Evolutionary conservation across 1,140 invertebrate species (phyloP), one percentile per base, ranked within the genome.

Genomic region (Eueides isabella): DNA sequence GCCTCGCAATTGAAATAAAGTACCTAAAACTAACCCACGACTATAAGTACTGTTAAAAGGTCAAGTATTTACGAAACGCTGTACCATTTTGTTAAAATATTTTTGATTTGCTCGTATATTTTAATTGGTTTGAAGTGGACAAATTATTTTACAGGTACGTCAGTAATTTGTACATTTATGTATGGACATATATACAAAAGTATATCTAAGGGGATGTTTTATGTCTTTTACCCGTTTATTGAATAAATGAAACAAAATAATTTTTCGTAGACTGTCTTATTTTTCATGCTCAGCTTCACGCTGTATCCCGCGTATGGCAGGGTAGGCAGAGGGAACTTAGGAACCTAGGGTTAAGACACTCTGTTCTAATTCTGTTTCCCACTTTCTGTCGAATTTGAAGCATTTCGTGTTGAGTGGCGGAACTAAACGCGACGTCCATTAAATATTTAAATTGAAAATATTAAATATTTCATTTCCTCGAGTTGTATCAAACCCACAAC

Each of bases 21-120:
- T 69, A 70, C 73, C 73, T 66, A 61, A 75, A 70, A 65, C 61
- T 74, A 74, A 66, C 63, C 67, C 73, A 75, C 73, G 73, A 70
- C 33, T 74, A 26, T 35, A 65, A 38, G 41, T 55, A 70, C 65
- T 75, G 67, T 75, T 75, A 26, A 70, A 70, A 75, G 73, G 73
- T 75, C 67, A 74, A 75, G 73, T 23, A 33, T 70, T 69, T 48
- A 30, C 23, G 48, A 55, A 55, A 55, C 23, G 23, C 48, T 55
- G 9, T 55, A 55, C 61, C 9, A 63, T 63, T 63, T 63, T 31
- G 61, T 63, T 63, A 5, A 63, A n/a, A 31, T 63, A 31, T 30
- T n/a, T 63, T 16, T 62, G 28, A 16, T 63, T 63, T 63, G 26
- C n/a, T 55, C 9, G 19, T 55, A 26, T 55, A 26, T 55, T 55